Evolutionary conservation across 2,797 vertebrate species (phyloP), one percentile per base, ranked within the genome.

Genomic region (Heteromormyrus szaboi): DNA sequence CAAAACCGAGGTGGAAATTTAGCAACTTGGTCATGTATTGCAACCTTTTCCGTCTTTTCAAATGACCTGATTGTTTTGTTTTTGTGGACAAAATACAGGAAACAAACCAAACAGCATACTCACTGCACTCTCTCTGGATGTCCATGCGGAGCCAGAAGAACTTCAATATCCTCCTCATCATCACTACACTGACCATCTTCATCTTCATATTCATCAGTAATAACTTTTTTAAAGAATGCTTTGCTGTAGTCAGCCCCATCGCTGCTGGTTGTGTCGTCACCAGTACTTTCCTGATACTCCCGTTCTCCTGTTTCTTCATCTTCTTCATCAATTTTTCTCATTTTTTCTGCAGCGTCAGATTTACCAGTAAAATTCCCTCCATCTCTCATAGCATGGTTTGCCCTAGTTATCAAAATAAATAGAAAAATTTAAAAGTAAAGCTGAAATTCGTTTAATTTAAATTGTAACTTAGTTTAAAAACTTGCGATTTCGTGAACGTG

Each of bases 141-240:
- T 29, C 88, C 86, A 85, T 90, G 92, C 90, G 95, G 96, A 7
- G 94, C 94, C 0, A 96, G 94, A 79, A 95, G 93, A 86, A 62
- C 88, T 90, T 96, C 96, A 41, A 96, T 92, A 41, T 93, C 91
- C 22, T 92, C 90, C 3, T 93, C 94, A 0, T 94, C 91, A 72
- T 91, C 88, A 54, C 89, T 87, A 68, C 87, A 92, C 11, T 94
- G 94, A 2, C 90, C 88, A 41, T 87, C 56, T 56, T 88, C 79
- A 37, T 51, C 50, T 53, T 53, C 51, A 53, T 53, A 53, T 53
- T 88, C 79, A 85, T 17, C 17, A 25, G 46, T 19, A 29, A 72
- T 22, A 41, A 59, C 59, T 9, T 85, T 56, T 51, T 89, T 51
- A 62, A 17, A 89, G 72, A n/a, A 87, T 19, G 19, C 90, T 62